phyloP scores from a whole-genome alignment of 2,113 vertebrate genomes.

The Ia io region DNA sequence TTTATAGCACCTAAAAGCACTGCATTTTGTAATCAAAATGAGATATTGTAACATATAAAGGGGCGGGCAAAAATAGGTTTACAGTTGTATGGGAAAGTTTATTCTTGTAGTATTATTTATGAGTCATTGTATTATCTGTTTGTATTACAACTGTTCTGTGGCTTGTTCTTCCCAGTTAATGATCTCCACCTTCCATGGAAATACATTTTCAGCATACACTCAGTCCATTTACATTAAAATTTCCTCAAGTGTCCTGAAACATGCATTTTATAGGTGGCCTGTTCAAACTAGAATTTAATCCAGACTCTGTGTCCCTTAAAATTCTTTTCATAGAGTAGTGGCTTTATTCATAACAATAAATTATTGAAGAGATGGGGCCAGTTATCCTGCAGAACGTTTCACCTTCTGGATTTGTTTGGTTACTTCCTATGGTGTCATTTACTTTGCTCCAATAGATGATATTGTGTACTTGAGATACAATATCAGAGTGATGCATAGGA shows the following conservation, averaged over 20 bases:
- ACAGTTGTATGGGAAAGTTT: neutral
- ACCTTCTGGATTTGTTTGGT: neutral
- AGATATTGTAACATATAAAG: neutral
- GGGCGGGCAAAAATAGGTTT: neutral
- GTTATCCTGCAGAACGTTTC: neutral
- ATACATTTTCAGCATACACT: neutral
- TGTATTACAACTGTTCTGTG: neutral
- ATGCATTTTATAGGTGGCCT: neutral
- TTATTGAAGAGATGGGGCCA: neutral
- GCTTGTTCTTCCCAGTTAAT: conserved; percentile 15
- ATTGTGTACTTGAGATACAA: neutral
- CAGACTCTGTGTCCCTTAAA: neutral
- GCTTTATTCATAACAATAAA: neutral
- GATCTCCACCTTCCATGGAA: neutral
- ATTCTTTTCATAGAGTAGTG: neutral
- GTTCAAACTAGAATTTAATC: conserved; percentile 2
- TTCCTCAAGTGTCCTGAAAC: neutral
- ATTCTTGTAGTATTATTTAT: neutral
- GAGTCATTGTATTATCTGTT: neutral
- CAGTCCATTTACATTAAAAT: neutral
- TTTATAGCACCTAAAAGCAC: neutral
- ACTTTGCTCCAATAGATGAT: neutral
- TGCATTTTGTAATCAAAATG: neutral
- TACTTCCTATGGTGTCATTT: neutral
- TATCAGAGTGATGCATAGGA: neutral